Conservation (phyloP, 2,888 invertebrate genomes). For the Cantharis rustica region DNA sequence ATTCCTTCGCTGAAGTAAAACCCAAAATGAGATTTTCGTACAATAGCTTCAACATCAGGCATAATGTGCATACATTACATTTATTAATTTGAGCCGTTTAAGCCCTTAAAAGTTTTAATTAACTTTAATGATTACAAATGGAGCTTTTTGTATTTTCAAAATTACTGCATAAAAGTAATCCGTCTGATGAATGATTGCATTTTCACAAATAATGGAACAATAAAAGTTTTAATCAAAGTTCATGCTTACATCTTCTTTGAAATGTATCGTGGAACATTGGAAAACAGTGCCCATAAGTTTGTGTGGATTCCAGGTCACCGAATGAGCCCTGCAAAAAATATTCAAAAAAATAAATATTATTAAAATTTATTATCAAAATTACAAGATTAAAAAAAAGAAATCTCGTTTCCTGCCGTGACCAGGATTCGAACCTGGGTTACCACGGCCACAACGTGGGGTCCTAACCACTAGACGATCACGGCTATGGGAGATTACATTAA, state of each 20-base stretch:
- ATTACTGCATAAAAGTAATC: background rate
- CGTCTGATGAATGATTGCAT: too few species aligned
- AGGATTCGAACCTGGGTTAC: slow-evolving; percentile 68
- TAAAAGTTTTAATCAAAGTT: background rate
- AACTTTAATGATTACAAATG: background rate
- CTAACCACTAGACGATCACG: slow-evolving; percentile 56
- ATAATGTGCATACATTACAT: background rate
- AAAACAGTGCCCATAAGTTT: slow-evolving; percentile 97
- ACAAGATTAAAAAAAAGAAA: background rate
- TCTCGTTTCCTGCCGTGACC: slow-evolving; percentile 55
- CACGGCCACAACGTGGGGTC: slow-evolving; percentile 66
- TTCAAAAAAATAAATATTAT: too few species aligned
- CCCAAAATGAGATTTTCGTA: slow-evolving; percentile 5
- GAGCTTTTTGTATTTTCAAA: background rate
- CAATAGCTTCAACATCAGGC: background rate
- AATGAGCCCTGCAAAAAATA: slow-evolving; percentile 76
- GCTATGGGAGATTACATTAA: slow-evolving; percentile 27
- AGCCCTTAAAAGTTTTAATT: background rate
- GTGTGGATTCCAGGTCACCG: slow-evolving; percentile 99
- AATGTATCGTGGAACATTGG: slow-evolving; percentile 97
- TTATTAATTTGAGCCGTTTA: slow-evolving; percentile 1
- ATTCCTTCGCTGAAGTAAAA: slow-evolving; percentile 4
- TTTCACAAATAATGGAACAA: background rate
- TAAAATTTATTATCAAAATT: too few species aligned
- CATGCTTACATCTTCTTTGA: slow-evolving; percentile 88